phyloP scores from a whole-genome alignment of 1,140 invertebrate species.

The Orius laevigatus region DNA sequence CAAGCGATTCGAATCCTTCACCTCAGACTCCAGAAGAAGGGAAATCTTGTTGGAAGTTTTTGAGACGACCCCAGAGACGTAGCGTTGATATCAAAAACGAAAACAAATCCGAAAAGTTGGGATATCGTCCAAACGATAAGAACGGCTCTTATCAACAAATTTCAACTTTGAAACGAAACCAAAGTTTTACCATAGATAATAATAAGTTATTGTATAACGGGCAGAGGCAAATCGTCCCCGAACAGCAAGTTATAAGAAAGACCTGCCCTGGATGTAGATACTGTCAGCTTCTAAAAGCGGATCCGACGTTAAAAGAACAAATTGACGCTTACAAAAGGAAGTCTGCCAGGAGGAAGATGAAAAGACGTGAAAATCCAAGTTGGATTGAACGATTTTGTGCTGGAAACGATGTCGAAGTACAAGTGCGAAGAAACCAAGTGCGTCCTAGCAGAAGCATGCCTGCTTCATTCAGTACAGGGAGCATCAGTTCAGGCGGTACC shows the following conservation, averaged over 20 bases:
- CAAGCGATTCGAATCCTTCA: not conserved
- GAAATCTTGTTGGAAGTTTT: slow-evolving; percentile 1
- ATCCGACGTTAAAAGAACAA: slow-evolving; percentile 16
- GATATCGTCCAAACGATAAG: not conserved
- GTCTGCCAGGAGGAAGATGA: slow-evolving; percentile 13
- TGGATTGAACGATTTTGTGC: slow-evolving; percentile 6
- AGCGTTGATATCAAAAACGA: not conserved
- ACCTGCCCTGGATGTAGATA: slow-evolving; percentile 18
- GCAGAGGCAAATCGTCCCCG: slow-evolving; percentile 3
- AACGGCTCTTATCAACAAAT: slow-evolving; percentile 3
- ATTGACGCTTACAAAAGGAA: slow-evolving; percentile 18
- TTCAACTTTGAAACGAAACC: slow-evolving; percentile 1
- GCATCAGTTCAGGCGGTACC: slow-evolving; percentile 8
- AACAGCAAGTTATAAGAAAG: slow-evolving; percentile 10
- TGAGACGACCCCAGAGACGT: not conserved
- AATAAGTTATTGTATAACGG: slow-evolving; percentile 9
- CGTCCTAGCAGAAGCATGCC: slow-evolving; percentile 13
- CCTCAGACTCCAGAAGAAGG: not conserved
- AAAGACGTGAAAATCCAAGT: not conserved
- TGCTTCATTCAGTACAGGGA: slow-evolving; percentile 15
- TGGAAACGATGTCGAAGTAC: not conserved
- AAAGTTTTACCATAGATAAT: slow-evolving; percentile 8
- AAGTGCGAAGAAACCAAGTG: slow-evolving; percentile 16
- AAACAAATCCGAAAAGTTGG: slow-evolving; percentile 2
- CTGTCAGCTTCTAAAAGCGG: slow-evolving; percentile 17